Evolutionary conservation across 2,888 invertebrate species (phyloP), one percentile per base, ranked within the genome.

Genomic region (Sthenelais limicola): DNA sequence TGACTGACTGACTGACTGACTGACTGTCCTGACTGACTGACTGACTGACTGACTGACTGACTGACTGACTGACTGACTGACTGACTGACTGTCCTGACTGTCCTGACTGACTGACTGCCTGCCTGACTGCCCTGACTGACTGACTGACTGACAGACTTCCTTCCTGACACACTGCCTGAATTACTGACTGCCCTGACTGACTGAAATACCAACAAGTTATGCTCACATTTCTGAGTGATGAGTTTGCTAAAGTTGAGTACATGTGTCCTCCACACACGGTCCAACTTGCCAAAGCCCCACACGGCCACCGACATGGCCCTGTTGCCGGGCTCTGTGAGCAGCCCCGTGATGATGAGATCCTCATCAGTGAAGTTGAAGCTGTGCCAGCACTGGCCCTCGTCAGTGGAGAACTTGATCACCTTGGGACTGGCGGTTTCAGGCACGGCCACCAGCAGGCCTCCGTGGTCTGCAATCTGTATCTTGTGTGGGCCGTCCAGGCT

Each of bases 381-480:
- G 73, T 85, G 84, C 88, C 88, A 88, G 75, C 88, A 88, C 32
- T 80, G 77, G 0, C 88, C 88, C 62, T 84, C 84, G 72, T 88
- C 87, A 9, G 84, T 82, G 21, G 86, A 86, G 76, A 86, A 88
- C 76, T 85, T 86, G 58, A 87, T 72, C 7, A 76, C 72, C 4
- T 81, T 79, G 0, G 84, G 83, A 3, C 78, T 71, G 0, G 84
- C 83, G 3, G 77, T 71, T 2, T 74, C 66, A 4, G 85, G 80
- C 0, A 87, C 77, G 18, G 88, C 88, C 26, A 85, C 85, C 5
- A 88, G 74, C 30, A 88, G 77, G 30, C 85, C 86, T 1, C 88
- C 88, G 69, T 85, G 84, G 75, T 87, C 87, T 4, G 84, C 86
- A 28, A 88, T 86, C 74, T 82, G 81, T 69, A 86, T 85, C 52